Conservation (phyloP, 2,888 invertebrate genomes). For the Erynnis tages region DNA sequence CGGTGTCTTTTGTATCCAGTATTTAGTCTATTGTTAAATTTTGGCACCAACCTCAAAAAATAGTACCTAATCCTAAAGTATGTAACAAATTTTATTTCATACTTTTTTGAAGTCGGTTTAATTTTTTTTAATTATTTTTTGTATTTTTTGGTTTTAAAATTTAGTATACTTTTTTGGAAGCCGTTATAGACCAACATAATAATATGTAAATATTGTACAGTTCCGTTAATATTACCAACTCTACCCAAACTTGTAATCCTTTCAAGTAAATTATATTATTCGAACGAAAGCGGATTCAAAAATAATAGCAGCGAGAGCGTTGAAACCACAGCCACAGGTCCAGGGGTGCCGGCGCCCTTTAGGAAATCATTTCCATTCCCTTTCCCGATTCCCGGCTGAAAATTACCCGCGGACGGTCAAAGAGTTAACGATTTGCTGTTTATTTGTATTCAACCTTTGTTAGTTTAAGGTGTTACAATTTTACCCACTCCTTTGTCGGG, state of each 20-base stretch:
- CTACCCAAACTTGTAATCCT: conserved; percentile 13
- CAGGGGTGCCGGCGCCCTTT: conserved; percentile 57
- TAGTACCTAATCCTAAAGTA: too few species aligned
- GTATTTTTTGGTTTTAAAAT: too few species aligned
- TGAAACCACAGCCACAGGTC: conserved; percentile 37
- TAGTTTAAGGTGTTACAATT: conserved; percentile 78
- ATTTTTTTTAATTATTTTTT: too few species aligned
- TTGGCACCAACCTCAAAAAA: too few species aligned
- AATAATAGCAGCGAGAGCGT: conserved; percentile 12
- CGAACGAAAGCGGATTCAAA: conserved; percentile 12
- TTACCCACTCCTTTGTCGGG: conserved; percentile 75
- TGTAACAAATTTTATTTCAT: too few species aligned
- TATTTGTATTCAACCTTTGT: conserved; percentile 79
- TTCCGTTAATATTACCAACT: too few species aligned
- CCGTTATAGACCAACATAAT: too few species aligned
- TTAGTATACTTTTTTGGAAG: too few species aligned
- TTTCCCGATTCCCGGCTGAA: conserved; percentile 77
- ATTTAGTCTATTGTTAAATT: too few species aligned
- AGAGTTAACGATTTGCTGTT: conserved; percentile 79
- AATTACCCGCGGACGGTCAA: conserved; percentile 78
- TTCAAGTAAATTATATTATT: conserved; percentile 15
- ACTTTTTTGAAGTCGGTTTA: too few species aligned
- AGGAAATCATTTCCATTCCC: conserved; percentile 75
- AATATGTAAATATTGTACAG: too few species aligned
- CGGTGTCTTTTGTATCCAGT: too few species aligned